Evolutionary conservation across 2,113 vertebrate genomes (phyloP).

Genomic region (Ceyx cyanopectus): DNA sequence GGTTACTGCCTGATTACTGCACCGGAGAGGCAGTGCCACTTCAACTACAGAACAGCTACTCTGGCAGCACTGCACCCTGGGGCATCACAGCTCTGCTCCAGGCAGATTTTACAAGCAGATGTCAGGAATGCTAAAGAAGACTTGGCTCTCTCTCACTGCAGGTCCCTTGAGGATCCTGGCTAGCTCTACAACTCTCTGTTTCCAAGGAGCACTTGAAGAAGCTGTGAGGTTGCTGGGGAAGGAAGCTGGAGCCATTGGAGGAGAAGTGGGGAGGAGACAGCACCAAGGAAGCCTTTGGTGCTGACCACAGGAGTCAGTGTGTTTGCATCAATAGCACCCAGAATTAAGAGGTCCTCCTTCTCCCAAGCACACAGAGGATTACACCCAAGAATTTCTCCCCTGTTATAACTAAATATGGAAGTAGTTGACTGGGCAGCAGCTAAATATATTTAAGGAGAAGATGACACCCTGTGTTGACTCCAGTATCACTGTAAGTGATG

Average conservation of each 20-base stretch:
- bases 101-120: too few relatives aligned
- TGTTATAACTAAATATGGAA: neutral
- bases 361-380: neutral
- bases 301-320: neutral
- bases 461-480: neutral
- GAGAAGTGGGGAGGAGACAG: neutral
- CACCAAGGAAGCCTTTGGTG: neutral
- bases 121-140: too few relatives aligned
- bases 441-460: constrained; percentile 10
- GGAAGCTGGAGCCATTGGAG: neutral
- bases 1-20: neutral
- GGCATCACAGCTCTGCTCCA: neutral
- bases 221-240: neutral
- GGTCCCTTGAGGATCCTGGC: too few relatives aligned
- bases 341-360: neutral
- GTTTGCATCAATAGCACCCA: neutral
- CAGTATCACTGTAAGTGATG: neutral
- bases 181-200: neutral
- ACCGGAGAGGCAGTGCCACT: neutral
- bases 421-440: neutral
- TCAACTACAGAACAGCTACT: neutral
- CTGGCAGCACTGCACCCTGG: neutral
- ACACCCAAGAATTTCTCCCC: neutral
- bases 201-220: neutral
- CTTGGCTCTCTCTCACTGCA: too few relatives aligned